phyloP scores from a whole-genome alignment of 2,888 invertebrate species.

The Noctua pronuba region DNA sequence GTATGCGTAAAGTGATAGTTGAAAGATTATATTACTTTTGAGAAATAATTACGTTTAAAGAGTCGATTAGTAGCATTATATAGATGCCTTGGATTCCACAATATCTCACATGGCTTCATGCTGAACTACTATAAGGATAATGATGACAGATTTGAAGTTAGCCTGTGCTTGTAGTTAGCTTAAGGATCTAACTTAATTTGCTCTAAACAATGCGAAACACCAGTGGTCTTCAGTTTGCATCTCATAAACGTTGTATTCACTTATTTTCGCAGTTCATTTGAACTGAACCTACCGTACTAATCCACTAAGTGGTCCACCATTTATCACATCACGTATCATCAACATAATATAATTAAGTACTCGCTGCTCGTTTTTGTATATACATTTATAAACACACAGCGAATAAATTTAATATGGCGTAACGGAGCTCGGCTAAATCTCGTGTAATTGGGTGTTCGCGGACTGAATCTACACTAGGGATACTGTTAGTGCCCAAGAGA shows the following conservation, averaged over 20 bases:
- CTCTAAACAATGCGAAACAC: neutral
- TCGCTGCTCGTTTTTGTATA: constrained; percentile 43
- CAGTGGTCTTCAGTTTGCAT: neutral
- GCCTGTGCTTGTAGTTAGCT: neutral
- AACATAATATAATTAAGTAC: constrained; percentile 58
- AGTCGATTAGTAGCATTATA: neutral
- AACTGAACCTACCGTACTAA: neutral
- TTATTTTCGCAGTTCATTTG: neutral
- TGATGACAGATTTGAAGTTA: neutral
- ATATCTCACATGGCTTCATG: neutral
- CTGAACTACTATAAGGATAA: neutral
- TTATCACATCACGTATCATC: constrained; percentile 30
- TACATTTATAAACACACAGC: constrained; percentile 43
- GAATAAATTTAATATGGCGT: constrained; percentile 68
- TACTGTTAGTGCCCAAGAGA: constrained; percentile 61
- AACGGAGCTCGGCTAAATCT: constrained; percentile 65
- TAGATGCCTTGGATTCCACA: neutral
- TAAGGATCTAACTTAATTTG: neutral
- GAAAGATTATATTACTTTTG: neutral
- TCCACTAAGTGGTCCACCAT: neutral
- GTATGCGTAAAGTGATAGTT: constrained; percentile 15
- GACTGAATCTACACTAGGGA: constrained; percentile 38
- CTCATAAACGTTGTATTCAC: neutral
- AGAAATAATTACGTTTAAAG: neutral
- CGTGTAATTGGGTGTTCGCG: constrained; percentile 68